Conservation (phyloP, 2,888 invertebrate species). For the Keiferia lycopersicella region DNA sequence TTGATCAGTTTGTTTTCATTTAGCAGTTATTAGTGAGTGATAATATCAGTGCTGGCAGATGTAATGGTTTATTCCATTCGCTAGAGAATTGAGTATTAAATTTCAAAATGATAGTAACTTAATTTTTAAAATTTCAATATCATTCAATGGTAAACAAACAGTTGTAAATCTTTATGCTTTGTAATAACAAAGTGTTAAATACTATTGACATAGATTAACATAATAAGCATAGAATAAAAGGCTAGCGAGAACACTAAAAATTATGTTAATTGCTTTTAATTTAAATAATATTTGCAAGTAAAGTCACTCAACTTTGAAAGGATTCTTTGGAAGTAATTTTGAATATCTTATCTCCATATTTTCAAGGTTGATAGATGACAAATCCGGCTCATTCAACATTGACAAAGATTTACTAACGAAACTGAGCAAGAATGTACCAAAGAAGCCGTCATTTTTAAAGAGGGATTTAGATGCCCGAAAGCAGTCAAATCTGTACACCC, state of each 20-base stretch:
- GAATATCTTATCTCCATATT: neutral
- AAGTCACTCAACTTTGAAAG: neutral
- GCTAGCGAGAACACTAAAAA: neutral
- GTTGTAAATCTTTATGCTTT: too few species aligned
- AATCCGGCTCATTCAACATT: slow-evolving; percentile 91
- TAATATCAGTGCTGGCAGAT: slow-evolving; percentile 7
- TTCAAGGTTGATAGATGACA: slow-evolving; percentile 93
- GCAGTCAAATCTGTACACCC: slow-evolving; percentile 94
- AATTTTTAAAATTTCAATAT: neutral
- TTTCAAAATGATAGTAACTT: neutral
- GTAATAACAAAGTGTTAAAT: too few species aligned
- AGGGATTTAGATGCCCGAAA: slow-evolving; percentile 97
- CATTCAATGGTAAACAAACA: too few species aligned
- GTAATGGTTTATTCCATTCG: slow-evolving; percentile 7
- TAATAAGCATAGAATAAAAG: too few species aligned
- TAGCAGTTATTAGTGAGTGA: neutral
- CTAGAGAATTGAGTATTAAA: neutral
- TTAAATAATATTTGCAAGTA: neutral
- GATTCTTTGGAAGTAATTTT: neutral
- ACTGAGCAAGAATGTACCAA: slow-evolving; percentile 92
- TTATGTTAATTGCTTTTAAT: slow-evolving; percentile 2
- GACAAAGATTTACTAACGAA: slow-evolving; percentile 93
- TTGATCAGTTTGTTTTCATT: slow-evolving; percentile 7
- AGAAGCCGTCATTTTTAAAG: slow-evolving; percentile 95
- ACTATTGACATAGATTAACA: too few species aligned